A percentile compares a stretch with the other conserved stretches of the same genome.
Conservation (phyloP, 1,140 invertebrate species). For the Lepidotrigona ventralis region DNA sequence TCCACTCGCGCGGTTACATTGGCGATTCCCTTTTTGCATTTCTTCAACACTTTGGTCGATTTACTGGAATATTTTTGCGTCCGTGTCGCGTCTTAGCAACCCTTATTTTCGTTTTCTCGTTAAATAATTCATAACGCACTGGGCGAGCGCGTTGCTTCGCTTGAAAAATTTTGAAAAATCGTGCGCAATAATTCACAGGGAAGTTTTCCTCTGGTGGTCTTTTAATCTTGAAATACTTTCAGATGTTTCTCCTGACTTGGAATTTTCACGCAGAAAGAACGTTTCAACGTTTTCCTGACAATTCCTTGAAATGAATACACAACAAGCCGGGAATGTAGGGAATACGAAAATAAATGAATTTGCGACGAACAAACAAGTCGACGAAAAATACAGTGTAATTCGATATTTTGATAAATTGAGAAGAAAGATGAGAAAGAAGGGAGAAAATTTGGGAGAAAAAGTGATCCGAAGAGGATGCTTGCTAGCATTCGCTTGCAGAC, state of each 20-base stretch:
- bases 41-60: constrained; percentile 11
- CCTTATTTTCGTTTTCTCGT: neutral
- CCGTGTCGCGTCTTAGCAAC: constrained; percentile 43
- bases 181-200: no score
- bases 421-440: neutral
- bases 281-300: neutral
- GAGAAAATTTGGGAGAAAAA: neutral
- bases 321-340: no score
- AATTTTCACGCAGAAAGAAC: neutral
- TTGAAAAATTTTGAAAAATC: constrained; percentile 9
- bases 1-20: constrained; percentile 27
- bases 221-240: neutral
- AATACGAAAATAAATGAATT: no score
- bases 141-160: neutral
- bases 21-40: constrained; percentile 18
- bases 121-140: constrained; percentile 48
- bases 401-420: neutral
- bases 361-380: neutral
- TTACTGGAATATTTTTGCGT: constrained; percentile 33
- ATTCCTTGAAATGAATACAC: neutral
- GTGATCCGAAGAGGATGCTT: no score
- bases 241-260: neutral
- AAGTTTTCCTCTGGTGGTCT: no score
- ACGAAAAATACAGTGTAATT: neutral
- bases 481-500: neutral